Evolutionary conservation across 1,140 invertebrate genomes (phyloP).

Genomic region (Drosophila varians): DNA sequence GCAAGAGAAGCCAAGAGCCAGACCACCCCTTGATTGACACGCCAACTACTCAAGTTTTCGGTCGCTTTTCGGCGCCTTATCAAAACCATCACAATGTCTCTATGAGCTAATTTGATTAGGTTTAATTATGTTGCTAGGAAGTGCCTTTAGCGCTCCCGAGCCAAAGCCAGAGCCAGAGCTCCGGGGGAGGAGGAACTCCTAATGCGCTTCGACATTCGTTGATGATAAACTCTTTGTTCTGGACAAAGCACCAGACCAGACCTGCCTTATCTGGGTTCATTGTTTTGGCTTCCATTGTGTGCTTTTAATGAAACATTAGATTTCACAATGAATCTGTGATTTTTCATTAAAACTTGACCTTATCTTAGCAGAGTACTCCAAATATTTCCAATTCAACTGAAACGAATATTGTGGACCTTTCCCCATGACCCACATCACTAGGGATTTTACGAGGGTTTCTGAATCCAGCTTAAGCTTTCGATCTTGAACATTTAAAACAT

Average conservation of each 20-base stretch:
- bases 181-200: neutral
- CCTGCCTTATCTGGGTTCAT: conserved; percentile 27
- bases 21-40: conserved; percentile 39
- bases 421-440: too few species aligned
- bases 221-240: conserved; percentile 48
- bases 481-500: too few species aligned
- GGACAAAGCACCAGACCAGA: conserved; percentile 14
- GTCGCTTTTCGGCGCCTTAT: conserved; percentile 16
- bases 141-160: conserved; percentile 1
- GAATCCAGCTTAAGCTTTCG: too few species aligned
- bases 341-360: neutral
- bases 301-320: neutral
- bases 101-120: conserved; percentile 36
- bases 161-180: too few species aligned
- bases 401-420: neutral
- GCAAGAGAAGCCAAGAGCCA: neutral
- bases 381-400: neutral
- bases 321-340: conserved; percentile 16
- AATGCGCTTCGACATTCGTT: conserved; percentile 8
- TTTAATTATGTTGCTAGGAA: conserved; percentile 41
- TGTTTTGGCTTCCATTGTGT: conserved; percentile 29
- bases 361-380: neutral
- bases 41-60: conserved; percentile 12
- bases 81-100: conserved; percentile 17
- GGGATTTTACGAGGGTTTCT: neutral